Conservation (phyloP, 2,888 invertebrate genomes). For the Anarsia innoxiella region DNA sequence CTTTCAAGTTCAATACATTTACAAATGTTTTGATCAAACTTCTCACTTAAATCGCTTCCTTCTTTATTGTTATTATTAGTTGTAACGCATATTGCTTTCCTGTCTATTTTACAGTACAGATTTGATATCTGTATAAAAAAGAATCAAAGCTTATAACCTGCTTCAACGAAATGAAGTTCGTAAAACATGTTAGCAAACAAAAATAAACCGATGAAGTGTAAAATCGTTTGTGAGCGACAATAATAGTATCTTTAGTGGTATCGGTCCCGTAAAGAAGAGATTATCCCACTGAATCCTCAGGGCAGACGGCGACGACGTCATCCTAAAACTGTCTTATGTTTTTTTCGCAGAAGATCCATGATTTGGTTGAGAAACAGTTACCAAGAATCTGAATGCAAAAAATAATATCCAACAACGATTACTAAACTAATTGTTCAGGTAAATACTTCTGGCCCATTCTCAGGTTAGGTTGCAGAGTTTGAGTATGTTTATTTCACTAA, state of each 20-base stretch:
- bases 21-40: conserved; percentile 6
- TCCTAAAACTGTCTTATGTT: conserved; percentile 35
- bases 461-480: too few species aligned
- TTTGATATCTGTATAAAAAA: conserved; percentile 2
- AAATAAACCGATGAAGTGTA: conserved; percentile 31
- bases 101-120: not conserved
- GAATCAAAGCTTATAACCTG: not conserved
- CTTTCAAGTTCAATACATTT: conserved; percentile 1
- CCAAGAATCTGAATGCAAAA: not conserved
- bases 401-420: too few species aligned
- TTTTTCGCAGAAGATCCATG: conserved; percentile 15
- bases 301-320: conserved; percentile 19
- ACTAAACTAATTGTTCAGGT: too few species aligned
- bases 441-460: too few species aligned
- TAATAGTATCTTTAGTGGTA: conserved; percentile 24
- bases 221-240: conserved; percentile 30
- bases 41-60: conserved; percentile 26
- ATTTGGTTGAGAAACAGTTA: too few species aligned
- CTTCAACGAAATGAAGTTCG: conserved; percentile 8
- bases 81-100: conserved; percentile 14
- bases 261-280: conserved; percentile 34
- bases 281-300: conserved; percentile 29
- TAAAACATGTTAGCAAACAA: conserved; percentile 18
- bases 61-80: too few species aligned
- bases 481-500: too few species aligned